Percentiles rank a stretch among this genome's conserved stretches.
Conservation (phyloP, 1,140 invertebrate species). For the Diachasma alloeum region DNA sequence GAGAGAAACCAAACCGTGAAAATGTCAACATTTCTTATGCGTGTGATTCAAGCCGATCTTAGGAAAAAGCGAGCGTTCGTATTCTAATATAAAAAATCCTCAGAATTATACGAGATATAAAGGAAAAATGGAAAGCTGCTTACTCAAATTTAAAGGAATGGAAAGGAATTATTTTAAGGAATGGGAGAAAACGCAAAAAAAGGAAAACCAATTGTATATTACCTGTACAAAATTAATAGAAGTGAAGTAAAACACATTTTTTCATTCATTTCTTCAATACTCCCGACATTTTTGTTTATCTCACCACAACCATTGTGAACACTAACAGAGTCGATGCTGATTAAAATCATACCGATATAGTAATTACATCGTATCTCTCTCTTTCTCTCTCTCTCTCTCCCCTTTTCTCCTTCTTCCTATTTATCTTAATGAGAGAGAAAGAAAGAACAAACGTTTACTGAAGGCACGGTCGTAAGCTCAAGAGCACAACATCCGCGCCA, state of each 20-base stretch:
- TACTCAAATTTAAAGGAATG: conserved; percentile 39
- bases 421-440: no score
- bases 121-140: conserved; percentile 16
- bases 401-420: no score
- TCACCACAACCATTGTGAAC: no score
- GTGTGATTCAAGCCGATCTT: neutral
- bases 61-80: neutral
- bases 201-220: conserved; percentile 51
- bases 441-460: no score
- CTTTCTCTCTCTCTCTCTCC: no score
- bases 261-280: neutral
- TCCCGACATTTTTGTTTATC: neutral
- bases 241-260: conserved; percentile 44
- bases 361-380: no score
- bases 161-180: conserved; percentile 27
- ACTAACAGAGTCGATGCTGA: no score
- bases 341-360: no score
- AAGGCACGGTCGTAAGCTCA: neutral
- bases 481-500: neutral
- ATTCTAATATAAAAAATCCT: neutral
- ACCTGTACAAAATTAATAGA: conserved; percentile 56
- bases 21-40: neutral
- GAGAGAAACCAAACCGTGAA: neutral
- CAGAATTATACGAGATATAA: conserved; percentile 4
- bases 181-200: conserved; percentile 43